Conservation (phyloP, 2,888 invertebrate genomes). For the Chaitophorus viminalis region DNA sequence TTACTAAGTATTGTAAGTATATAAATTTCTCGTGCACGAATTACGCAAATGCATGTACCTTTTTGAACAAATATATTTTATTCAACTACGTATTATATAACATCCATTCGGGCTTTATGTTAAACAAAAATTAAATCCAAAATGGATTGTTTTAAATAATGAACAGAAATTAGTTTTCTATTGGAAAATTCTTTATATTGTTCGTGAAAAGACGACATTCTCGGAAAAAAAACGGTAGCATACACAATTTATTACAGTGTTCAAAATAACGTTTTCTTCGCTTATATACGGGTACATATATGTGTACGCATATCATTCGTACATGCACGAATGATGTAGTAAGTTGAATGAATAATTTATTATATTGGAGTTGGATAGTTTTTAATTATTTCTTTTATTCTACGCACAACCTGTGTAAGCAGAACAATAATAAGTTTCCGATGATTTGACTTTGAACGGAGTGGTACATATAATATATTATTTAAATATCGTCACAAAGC, state of each 20-base stretch:
- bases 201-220: slow-evolving; percentile 4
- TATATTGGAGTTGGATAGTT: background rate
- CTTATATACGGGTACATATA: background rate
- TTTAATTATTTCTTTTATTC: background rate
- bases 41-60: no score
- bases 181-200: background rate
- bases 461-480: no score
- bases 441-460: no score
- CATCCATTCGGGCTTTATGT: slow-evolving; percentile 3
- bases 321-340: background rate
- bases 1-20: no score
- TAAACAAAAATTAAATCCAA: background rate
- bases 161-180: background rate
- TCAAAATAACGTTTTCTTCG: background rate
- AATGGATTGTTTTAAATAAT: background rate
- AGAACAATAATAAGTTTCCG: no score
- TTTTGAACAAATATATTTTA: no score
- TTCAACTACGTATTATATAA: background rate
- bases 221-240: background rate
- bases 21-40: no score
- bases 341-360: background rate
- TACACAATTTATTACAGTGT: background rate
- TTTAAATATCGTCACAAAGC: no score
- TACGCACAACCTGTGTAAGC: no score
- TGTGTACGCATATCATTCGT: no score